Evolutionary conservation across 1,140 invertebrate species (phyloP).

Genomic region (Dinothrombium tinctorium): DNA sequence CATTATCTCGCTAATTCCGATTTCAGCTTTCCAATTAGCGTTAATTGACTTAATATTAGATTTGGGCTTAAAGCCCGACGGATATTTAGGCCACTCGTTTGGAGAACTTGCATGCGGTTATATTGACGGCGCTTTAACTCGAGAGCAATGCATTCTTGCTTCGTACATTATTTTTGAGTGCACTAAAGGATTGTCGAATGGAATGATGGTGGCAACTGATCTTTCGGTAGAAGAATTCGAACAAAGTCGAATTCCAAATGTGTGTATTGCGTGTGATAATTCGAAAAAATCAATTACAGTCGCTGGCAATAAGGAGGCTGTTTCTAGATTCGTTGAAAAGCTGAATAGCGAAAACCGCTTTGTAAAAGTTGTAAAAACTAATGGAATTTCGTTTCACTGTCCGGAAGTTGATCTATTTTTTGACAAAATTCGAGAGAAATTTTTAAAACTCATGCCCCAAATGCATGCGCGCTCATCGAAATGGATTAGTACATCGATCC

Average conservation of each 20-base stretch:
- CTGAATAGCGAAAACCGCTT: conserved; percentile 55
- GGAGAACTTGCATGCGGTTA: conserved; percentile 30
- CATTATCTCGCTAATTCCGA: conserved; percentile 64
- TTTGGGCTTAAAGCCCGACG: conserved; percentile 26
- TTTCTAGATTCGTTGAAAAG: conserved; percentile 42
- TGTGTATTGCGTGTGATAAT: conserved; percentile 80
- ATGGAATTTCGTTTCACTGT: conserved; percentile 79
- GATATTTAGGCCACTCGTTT: conserved; percentile 31
- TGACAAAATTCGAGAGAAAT: conserved; percentile 38
- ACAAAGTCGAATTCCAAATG: conserved; percentile 39
- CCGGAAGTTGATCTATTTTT: conserved; percentile 66
- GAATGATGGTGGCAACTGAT: conserved; percentile 46
- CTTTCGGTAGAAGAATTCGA: conserved; percentile 63
- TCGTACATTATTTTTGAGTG: conserved; percentile 20
- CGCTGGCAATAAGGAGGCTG: conserved; percentile 48
- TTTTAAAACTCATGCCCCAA: conserved; percentile 32
- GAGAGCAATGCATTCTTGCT: too few relatives aligned
- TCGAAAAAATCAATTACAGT: conserved; percentile 70
- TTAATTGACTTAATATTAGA: conserved; percentile 24
- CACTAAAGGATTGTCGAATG: conserved; percentile 15
- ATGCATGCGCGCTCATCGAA: conserved; percentile 45
- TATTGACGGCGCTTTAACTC: conserved; percentile 25
- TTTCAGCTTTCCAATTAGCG: conserved; percentile 46
- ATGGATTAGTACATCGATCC: conserved; percentile 67
- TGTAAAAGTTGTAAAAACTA: conserved; percentile 63